These are phyloP conservation scores for Tridacna gigas DNA, from an alignment of 2,888 invertebrate species.

Conservation along the genomic window DNA sequence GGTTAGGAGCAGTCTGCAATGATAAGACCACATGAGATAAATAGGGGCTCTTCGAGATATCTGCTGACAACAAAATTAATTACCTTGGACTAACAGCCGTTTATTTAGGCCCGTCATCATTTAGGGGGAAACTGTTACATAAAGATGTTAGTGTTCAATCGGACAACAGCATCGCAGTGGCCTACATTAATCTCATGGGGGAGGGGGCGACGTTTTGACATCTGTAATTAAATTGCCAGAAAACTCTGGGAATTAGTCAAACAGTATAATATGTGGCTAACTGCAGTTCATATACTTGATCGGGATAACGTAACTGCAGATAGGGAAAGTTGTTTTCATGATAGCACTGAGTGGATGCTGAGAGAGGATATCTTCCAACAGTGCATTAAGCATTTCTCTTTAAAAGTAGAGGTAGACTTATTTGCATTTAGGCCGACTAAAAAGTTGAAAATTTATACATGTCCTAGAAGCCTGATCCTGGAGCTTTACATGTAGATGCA, in stretches of 20 bases:
- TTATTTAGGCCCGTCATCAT: not conserved
- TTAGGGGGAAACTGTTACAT: not conserved
- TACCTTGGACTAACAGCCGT: not conserved
- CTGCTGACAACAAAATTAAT: not conserved
- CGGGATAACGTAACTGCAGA: slow-evolving; percentile 14
- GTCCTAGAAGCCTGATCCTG: slow-evolving; percentile 39
- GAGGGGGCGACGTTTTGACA: not conserved
- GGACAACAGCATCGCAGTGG: not conserved
- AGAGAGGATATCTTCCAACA: not conserved
- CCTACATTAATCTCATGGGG: not conserved
- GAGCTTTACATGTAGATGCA: slow-evolving; percentile 35
- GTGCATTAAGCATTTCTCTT: not conserved
- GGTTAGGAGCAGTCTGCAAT: not conserved
- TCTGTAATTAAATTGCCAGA: slow-evolving; percentile 16
- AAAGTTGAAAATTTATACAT: slow-evolving; percentile 28
- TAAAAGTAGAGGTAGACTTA: not conserved
- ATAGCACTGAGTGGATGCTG: slow-evolving; percentile 33
- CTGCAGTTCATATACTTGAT: slow-evolving; percentile 15
- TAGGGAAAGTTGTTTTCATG: slow-evolving; percentile 4
- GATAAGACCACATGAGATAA: not conserved
- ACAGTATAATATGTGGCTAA: slow-evolving; percentile 20
- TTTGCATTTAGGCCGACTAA: slow-evolving; percentile 10
- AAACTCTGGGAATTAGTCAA: slow-evolving; percentile 23
- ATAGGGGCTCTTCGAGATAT: not conserved
- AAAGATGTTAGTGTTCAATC: not conserved